Evolutionary conservation across 2,797 vertebrate species (phyloP).

Genomic region (Limnodromus scolopaceus): DNA sequence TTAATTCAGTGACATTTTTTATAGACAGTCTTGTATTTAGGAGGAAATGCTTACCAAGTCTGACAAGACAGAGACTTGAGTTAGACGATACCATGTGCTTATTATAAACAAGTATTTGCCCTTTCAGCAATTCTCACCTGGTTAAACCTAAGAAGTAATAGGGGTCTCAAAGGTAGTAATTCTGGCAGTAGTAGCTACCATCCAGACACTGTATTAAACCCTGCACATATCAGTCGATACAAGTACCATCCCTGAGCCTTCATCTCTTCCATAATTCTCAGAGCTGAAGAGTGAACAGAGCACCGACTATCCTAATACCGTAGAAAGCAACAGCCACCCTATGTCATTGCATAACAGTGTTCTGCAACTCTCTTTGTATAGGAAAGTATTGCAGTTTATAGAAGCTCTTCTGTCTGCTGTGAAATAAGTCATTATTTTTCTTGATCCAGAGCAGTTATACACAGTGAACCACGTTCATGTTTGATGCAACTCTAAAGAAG

Average conservation of each 20-base stretch:
- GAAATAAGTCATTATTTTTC: neutral
- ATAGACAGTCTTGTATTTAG: neutral
- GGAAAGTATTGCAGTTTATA: neutral
- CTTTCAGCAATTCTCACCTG: neutral
- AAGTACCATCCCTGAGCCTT: neutral
- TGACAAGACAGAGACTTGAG: neutral
- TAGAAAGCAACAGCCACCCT: neutral
- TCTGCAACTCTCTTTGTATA: neutral
- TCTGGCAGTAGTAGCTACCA: neutral
- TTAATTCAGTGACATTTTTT: neutral
- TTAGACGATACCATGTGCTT: neutral
- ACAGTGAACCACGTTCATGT: neutral
- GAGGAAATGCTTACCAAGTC: neutral
- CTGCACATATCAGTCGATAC: neutral
- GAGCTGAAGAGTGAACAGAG: neutral
- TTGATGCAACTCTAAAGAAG: neutral
- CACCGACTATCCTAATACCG: neutral
- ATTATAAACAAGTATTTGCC: neutral
- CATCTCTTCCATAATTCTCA: neutral
- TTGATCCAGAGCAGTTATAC: neutral
- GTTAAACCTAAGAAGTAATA: neutral
- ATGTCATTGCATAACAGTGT: neutral
- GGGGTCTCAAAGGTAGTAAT: neutral
- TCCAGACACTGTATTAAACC: neutral
- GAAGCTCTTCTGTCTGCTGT: neutral